These are phyloP conservation scores for Acanthacorydalis orientalis DNA, from an alignment of 2,888 invertebrate species.

Conservation along the genomic window DNA sequence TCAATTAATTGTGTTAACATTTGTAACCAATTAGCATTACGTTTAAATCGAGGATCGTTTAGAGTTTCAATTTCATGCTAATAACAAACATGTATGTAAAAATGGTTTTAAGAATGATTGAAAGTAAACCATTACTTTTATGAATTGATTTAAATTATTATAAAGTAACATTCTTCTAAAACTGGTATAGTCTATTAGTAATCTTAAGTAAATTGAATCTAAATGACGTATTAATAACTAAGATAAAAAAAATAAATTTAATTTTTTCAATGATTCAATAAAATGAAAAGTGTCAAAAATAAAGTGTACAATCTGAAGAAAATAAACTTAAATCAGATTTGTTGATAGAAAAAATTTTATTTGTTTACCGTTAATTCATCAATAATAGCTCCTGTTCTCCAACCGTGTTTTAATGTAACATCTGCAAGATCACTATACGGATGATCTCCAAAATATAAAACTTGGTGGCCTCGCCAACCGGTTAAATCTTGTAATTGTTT, in stretches of 20 bases:
- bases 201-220: too few relatives aligned
- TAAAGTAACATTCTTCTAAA: too few relatives aligned
- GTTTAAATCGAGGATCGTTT: conserved; percentile 68
- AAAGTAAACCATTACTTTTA: too few relatives aligned
- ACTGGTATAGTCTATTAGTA: too few relatives aligned
- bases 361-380: conserved; percentile 69
- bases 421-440: conserved; percentile 95
- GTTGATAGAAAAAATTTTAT: neutral
- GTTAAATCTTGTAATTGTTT: conserved; percentile 81
- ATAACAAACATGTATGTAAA: conserved; percentile 12
- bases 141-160: too few relatives aligned
- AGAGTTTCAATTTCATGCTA: conserved; percentile 84
- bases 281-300: neutral
- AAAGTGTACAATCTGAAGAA: neutral
- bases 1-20: conserved; percentile 82
- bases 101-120: too few relatives aligned
- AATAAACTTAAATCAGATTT: neutral
- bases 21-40: conserved; percentile 80
- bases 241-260: too few relatives aligned
- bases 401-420: conserved; percentile 88
- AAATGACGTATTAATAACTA: too few relatives aligned
- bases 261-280: too few relatives aligned
- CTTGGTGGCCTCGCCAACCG: conserved; percentile 82
- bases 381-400: conserved; percentile 96
- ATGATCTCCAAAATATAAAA: conserved; percentile 95